Conservation (phyloP, 1,140 invertebrate species). For the Meloidogyne chitwoodi region DNA sequence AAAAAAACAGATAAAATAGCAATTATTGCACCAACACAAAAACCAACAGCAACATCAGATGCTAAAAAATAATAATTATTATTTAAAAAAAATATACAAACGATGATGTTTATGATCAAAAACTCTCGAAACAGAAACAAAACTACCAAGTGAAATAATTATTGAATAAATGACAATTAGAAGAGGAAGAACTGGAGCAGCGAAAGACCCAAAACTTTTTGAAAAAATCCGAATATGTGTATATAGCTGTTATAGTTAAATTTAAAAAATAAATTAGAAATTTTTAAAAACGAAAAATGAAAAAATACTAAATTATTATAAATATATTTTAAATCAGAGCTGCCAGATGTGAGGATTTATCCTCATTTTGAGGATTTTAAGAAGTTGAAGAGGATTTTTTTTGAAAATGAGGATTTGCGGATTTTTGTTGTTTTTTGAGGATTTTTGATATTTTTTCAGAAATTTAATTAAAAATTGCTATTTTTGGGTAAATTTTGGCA, state of each 20-base stretch:
- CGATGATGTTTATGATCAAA: conserved; percentile 12
- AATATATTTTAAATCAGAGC: no score
- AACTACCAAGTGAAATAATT: not conserved
- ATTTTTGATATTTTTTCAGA: no score
- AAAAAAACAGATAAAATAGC: conserved; percentile 2
- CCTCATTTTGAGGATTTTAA: no score
- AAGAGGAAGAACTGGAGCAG: conserved; percentile 9
- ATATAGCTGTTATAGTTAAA: conserved; percentile 5
- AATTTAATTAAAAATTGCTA: no score
- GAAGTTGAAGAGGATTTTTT: no score
- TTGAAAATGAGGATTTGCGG: no score
- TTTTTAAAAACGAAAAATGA: no score
- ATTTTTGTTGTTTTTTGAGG: no score
- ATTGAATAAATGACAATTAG: not conserved
- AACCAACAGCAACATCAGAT: conserved; percentile 9
- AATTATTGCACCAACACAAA: not conserved
- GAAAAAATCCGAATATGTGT: not conserved
- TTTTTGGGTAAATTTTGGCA: no score
- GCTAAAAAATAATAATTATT: not conserved
- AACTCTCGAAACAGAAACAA: conserved; percentile 5
- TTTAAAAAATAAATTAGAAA: not conserved
- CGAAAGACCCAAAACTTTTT: not conserved
- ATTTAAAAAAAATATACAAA: not conserved
- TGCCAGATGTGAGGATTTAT: no score
- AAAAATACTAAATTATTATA: no score